Percentiles rank a stretch among this genome's conserved stretches.
phyloP scores from a whole-genome alignment of 2,888 invertebrate species.

The Cyaniris semiargus region DNA sequence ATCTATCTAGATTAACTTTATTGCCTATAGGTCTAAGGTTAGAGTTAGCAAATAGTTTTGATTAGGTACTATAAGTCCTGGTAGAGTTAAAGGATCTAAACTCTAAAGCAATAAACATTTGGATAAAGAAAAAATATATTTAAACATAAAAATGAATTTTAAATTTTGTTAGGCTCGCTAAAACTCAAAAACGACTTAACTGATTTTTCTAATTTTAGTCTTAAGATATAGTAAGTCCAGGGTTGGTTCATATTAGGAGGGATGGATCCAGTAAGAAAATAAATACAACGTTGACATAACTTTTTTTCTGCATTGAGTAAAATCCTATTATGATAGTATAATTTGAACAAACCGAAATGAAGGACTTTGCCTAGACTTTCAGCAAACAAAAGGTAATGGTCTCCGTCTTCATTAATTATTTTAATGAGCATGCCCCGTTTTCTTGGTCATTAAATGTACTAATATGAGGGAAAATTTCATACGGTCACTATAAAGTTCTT shows the following conservation, averaged over 20 bases:
- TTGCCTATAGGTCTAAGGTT: conserved; percentile 2
- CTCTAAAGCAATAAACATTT: too few species aligned
- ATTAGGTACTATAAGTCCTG: not conserved
- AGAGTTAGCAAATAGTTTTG: not conserved
- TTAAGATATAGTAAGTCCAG: too few species aligned
- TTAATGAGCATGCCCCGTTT: conserved; percentile 24
- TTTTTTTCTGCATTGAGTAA: conserved; percentile 26
- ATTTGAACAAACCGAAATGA: conserved; percentile 6
- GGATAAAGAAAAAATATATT: too few species aligned
- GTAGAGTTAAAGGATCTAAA: not conserved
- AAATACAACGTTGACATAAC: not conserved
- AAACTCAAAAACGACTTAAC: too few species aligned
- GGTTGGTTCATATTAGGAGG: too few species aligned
- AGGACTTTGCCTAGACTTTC: not conserved
- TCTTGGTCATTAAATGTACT: conserved; percentile 11
- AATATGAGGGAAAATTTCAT: conserved; percentile 5
- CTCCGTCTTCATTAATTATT: conserved; percentile 30
- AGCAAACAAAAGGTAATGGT: conserved; percentile 26
- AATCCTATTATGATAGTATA: not conserved
- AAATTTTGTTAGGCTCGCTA: too few species aligned
- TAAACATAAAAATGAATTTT: too few species aligned
- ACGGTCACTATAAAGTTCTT: conserved; percentile 1
- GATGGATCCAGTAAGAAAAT: too few species aligned
- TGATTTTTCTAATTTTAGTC: too few species aligned
- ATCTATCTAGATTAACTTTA: conserved; percentile 37